Evolutionary conservation across 2,888 invertebrate genomes (phyloP), one percentile per base, ranked within the genome.

Genomic region (Nephrotoma guestfalica): DNA sequence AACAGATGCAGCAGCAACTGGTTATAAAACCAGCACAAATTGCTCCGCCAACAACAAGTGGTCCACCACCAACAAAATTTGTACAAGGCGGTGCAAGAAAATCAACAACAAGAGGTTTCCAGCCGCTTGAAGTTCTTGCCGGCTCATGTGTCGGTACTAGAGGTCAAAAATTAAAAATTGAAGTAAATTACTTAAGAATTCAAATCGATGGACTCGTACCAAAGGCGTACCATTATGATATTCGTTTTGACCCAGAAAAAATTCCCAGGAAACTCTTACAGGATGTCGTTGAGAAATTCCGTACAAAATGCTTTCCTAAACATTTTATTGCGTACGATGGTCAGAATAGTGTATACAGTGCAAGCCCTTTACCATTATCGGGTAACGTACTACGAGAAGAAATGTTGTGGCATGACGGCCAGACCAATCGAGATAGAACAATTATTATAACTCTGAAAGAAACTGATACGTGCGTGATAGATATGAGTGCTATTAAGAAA

Each of bases 181-280:
- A 93, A 45, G 93, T 94, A 0, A 96, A 96, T 89, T 95, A 96
- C 90, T 90, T 96, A 86, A 90, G 92, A 30, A 91, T 96, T 88
- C 89, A 90, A 7, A 91, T 95, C 86, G 87, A 88, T 1, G 91
- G 92, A 87, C 92, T 93, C 83, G 91, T 93, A 6, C 88, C 89
- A 6, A 88, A 88, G 0, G 93, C 93, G 90, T 91, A 93, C 89
- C 98, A 99, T 89, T 99, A 99, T 90, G 98, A 99, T 89, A 95
- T 97, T 0, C 92, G 91, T 0, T 93, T 96, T 51, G 92, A 90
- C 0, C 96, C 96, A 0, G 95, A 96, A n/a, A 93, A 91, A 83
- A 30, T 71, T 18, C 96, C 96, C 0, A 96, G 94, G 88, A 94
- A 93, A 88, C 91, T 94, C 88, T 89, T 94, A 86, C 91, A 94